Evolutionary conservation across 2,113 vertebrate species (phyloP).

Genomic region (Ondatra zibethicus): DNA sequence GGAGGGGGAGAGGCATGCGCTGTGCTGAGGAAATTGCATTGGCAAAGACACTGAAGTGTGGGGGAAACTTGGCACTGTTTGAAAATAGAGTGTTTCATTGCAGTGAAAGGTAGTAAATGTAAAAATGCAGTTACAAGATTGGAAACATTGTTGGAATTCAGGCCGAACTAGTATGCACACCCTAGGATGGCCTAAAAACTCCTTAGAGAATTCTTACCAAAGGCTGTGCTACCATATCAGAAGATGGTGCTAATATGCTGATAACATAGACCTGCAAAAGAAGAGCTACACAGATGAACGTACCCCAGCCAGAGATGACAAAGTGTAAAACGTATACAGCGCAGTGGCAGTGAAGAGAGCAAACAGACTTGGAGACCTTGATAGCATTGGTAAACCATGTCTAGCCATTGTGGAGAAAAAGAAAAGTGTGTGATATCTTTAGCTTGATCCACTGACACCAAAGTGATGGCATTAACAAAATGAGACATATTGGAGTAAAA

Average conservation of each 20-base stretch:
- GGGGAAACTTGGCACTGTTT: slow-evolving; percentile 30
- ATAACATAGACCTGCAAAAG: neutral
- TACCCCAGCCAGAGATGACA: neutral
- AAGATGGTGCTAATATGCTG: neutral
- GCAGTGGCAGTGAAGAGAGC: neutral
- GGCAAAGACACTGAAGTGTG: slow-evolving; percentile 5
- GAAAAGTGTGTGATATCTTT: neutral
- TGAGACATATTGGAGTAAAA: neutral
- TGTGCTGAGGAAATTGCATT: slow-evolving; percentile 41
- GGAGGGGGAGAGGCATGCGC: neutral
- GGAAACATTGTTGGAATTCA: neutral
- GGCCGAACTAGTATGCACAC: neutral
- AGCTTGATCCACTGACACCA: neutral
- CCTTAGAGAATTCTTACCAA: neutral
- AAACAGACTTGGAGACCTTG: neutral
- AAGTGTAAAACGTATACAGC: neutral
- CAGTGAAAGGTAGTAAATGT: slow-evolving; percentile 10
- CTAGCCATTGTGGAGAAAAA: neutral
- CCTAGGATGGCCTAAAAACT: neutral
- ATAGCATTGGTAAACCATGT: neutral
- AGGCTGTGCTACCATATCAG: neutral
- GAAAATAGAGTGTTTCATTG: slow-evolving; percentile 22
- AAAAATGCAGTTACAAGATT: slow-evolving; percentile 2
- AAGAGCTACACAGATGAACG: neutral
- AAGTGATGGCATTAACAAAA: neutral